These are phyloP conservation scores for Gymnobelideus leadbeateri DNA, from an alignment of 2,113 vertebrate species.

Conservation along the genomic window DNA sequence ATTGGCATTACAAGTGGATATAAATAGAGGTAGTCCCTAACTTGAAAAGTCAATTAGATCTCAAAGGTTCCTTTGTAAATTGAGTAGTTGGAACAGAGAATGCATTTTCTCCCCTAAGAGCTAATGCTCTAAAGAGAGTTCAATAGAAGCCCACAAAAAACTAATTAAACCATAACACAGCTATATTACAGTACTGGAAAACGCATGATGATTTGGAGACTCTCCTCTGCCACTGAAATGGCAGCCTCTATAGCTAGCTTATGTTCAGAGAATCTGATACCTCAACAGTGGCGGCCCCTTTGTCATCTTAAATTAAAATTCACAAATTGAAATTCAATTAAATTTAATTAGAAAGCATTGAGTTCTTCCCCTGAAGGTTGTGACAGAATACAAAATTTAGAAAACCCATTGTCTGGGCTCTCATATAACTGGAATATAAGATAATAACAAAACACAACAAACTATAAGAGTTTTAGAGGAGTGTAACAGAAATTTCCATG, in stretches of 20 bases:
- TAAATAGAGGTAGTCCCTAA: neutral
- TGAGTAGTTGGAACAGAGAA: neutral
- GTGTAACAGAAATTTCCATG: neutral
- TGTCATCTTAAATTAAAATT: neutral
- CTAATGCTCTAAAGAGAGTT: neutral
- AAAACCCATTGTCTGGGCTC: neutral
- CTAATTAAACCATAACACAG: neutral
- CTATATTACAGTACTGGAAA: neutral
- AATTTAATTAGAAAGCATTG: neutral
- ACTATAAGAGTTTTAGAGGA: neutral
- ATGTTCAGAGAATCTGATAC: neutral
- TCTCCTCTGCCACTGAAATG: neutral
- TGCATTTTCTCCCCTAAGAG: neutral
- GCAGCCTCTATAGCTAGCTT: neutral
- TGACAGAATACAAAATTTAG: neutral
- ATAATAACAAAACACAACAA: neutral
- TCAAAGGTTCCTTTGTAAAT: neutral
- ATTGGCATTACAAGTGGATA: no score
- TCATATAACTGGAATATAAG: neutral
- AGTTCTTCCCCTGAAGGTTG: neutral
- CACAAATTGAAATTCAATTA: neutral
- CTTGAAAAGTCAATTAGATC: neutral
- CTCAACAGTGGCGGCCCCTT: neutral
- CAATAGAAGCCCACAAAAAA: neutral
- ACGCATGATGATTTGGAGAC: neutral